phyloP scores from a whole-genome alignment of 2,797 vertebrate species.

The Acropternis orthonyx region DNA sequence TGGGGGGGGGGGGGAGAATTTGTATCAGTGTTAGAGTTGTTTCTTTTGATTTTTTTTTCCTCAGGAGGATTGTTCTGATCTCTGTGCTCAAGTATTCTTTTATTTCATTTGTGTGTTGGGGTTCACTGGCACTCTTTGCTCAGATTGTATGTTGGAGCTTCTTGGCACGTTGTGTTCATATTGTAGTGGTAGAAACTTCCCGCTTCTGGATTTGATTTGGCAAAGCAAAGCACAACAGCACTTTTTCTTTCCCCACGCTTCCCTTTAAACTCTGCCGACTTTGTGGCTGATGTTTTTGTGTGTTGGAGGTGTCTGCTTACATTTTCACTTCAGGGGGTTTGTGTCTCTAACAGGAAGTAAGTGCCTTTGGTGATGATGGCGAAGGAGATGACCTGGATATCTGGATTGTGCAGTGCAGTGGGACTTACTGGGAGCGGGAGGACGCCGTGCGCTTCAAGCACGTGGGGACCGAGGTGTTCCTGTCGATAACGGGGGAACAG shows the following conservation, averaged over 20 bases:
- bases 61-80: background rate
- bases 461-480: constrained; percentile 86
- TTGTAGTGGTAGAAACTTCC: background rate
- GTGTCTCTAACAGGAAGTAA: constrained; percentile 87
- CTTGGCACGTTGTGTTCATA: background rate
- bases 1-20: background rate
- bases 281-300: background rate
- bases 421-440: constrained; percentile 87
- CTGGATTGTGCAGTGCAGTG: constrained; percentile 91
- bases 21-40: background rate
- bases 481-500: constrained; percentile 93
- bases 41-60: background rate
- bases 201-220: background rate
- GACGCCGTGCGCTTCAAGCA: constrained; percentile 90
- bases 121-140: background rate
- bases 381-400: constrained; percentile 94
- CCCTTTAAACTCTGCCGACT: background rate
- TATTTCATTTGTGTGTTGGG: background rate
- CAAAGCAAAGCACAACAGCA: background rate
- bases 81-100: background rate
- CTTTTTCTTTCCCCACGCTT: background rate
- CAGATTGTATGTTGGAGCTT: background rate
- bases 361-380: constrained; percentile 94
- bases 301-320: background rate
- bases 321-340: constrained; percentile 24